Evolutionary conservation across 2,888 invertebrate genomes (phyloP).

Genomic region (Smittia sp.): DNA sequence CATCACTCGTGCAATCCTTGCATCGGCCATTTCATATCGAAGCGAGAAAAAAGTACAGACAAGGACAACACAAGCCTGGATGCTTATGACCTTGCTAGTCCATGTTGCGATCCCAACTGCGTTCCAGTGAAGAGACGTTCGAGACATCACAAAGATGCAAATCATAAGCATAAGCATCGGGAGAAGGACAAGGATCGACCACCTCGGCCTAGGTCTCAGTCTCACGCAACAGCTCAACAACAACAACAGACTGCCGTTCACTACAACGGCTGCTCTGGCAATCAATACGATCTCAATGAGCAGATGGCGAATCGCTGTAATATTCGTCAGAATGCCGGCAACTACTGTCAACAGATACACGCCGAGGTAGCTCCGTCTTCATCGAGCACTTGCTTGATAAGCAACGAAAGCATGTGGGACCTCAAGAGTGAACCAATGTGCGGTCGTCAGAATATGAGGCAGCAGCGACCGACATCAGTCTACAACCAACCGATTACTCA

Average conservation of each 20-base stretch:
- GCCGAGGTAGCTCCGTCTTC: slow-evolving; percentile 69
- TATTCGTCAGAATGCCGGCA: slow-evolving; percentile 77
- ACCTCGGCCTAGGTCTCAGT: slow-evolving; percentile 49
- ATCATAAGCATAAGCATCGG: slow-evolving; percentile 59
- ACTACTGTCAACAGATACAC: slow-evolving; percentile 61
- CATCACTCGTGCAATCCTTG: slow-evolving; percentile 70
- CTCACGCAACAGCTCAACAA: slow-evolving; percentile 46
- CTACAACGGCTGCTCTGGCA: not conserved
- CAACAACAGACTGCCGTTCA: slow-evolving; percentile 31
- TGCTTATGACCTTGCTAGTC: slow-evolving; percentile 81
- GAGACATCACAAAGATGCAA: slow-evolving; percentile 61
- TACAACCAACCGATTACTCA: slow-evolving; percentile 46
- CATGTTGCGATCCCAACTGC: slow-evolving; percentile 83
- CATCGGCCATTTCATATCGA: slow-evolving; percentile 57
- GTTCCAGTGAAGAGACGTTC: slow-evolving; percentile 64
- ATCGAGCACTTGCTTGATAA: slow-evolving; percentile 77
- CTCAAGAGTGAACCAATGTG: slow-evolving; percentile 52
- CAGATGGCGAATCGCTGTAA: slow-evolving; percentile 76
- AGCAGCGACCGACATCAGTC: slow-evolving; percentile 51
- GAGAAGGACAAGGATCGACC: slow-evolving; percentile 54
- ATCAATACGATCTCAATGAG: slow-evolving; percentile 58
- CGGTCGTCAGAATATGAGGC: slow-evolving; percentile 23
- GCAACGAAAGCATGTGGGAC: slow-evolving; percentile 85
- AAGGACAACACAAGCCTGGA: slow-evolving; percentile 77
- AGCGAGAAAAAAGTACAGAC: slow-evolving; percentile 56